Evolutionary conservation across 1,140 invertebrate genomes (phyloP).

Genomic region (Lepidurus couesii): DNA sequence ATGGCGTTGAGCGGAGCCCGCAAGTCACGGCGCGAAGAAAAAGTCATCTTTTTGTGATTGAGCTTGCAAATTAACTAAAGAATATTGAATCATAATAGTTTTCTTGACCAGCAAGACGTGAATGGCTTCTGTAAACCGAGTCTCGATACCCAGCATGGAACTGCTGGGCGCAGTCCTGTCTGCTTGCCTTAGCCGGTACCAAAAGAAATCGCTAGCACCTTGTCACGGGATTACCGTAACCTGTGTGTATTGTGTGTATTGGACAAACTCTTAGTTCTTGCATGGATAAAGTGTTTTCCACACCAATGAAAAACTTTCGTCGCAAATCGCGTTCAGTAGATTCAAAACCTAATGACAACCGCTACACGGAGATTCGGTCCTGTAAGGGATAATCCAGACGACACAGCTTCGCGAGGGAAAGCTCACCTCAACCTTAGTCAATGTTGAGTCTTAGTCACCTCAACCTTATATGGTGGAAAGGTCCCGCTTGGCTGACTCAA

Average conservation of each 20-base stretch:
- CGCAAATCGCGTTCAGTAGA: constrained; percentile 44
- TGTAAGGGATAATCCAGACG: constrained; percentile 39
- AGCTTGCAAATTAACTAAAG: too few relatives aligned
- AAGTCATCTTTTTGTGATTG: too few relatives aligned
- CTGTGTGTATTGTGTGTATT: constrained; percentile 41
- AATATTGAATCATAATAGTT: not conserved
- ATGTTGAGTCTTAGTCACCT: too few relatives aligned
- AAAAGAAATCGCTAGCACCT: not conserved
- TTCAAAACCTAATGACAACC: constrained; percentile 38
- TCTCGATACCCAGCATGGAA: too few relatives aligned
- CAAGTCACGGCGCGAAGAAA: too few relatives aligned
- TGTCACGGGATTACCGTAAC: constrained; percentile 3
- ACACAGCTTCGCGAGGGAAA: constrained; percentile 38
- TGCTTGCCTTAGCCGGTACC: constrained; percentile 16
- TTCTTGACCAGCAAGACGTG: not conserved
- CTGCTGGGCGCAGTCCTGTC: constrained; percentile 32
- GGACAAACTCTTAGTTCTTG: constrained; percentile 40
- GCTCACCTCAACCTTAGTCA: not conserved
- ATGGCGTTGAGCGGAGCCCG: too few relatives aligned
- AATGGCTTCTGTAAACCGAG: not conserved
- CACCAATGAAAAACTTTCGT: constrained; percentile 45
- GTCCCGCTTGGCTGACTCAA: constrained; percentile 31
- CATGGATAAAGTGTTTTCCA: constrained; percentile 41
- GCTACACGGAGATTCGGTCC: constrained; percentile 38
- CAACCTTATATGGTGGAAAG: constrained; percentile 27